Evolutionary conservation across 2,797 vertebrate species (phyloP).

Genomic region (Danio jaintianensis): DNA sequence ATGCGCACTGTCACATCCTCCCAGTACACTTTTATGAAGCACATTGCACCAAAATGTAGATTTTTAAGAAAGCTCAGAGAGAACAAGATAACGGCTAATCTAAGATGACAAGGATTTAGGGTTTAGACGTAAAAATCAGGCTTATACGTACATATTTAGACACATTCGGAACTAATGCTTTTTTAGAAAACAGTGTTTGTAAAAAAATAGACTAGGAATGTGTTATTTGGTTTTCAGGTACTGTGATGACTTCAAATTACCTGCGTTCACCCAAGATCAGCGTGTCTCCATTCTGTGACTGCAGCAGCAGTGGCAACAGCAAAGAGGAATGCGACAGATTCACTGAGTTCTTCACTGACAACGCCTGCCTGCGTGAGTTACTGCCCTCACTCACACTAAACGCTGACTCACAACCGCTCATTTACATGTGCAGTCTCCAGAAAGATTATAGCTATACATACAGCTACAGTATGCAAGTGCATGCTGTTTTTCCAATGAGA

Average conservation of each 20-base stretch:
- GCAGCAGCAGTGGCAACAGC: constrained; percentile 92
- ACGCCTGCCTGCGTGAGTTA: constrained; percentile 92
- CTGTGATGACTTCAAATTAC: constrained; percentile 98
- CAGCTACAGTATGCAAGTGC: no score
- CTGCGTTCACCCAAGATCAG: constrained; percentile 88
- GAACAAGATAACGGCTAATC: not conserved
- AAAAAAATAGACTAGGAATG: not conserved
- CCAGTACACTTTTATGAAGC: constrained; percentile 20
- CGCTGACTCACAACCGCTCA: not conserved
- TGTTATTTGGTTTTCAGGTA: constrained; percentile 78
- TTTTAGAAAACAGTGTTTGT: not conserved
- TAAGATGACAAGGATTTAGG: not conserved
- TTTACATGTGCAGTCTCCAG: not conserved
- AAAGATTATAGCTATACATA: not conserved
- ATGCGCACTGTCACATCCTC: constrained; percentile 14
- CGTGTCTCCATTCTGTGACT: constrained; percentile 95
- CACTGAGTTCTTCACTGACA: constrained; percentile 91
- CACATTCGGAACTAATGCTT: not conserved
- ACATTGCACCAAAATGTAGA: not conserved
- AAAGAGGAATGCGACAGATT: constrained; percentile 90
- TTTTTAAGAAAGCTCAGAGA: constrained; percentile 1
- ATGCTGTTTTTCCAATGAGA: no score
- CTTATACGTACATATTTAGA: not conserved
- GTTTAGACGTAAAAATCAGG: not conserved
- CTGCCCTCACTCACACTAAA: not conserved